A percentile compares a stretch with the other conserved stretches of the same genome.
phyloP scores from a whole-genome alignment of 53 echinoderm and acorn worm genomes.

The Antedon mediterranea region DNA sequence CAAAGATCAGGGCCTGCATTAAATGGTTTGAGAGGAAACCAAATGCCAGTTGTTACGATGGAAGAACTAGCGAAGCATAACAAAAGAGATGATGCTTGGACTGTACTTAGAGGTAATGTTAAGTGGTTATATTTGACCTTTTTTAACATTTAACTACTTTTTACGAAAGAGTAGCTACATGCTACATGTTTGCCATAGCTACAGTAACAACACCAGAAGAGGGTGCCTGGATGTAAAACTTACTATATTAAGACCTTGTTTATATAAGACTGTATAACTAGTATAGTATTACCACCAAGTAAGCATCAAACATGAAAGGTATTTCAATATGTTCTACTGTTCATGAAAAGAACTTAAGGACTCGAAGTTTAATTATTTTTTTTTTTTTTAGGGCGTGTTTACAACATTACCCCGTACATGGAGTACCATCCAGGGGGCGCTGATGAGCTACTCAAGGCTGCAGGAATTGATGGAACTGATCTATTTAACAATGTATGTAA shows the following conservation, averaged over 20 bases:
- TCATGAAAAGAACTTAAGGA: too few species aligned
- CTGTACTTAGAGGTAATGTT: slow-evolving; percentile 39
- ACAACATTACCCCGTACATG: slow-evolving; percentile 96
- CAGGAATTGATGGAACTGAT: slow-evolving; percentile 52
- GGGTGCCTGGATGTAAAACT: too few species aligned
- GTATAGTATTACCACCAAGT: too few species aligned
- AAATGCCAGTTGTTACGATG: slow-evolving; percentile 25
- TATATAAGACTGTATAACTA: too few species aligned
- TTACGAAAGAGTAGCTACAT: too few species aligned
- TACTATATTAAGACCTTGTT: too few species aligned
- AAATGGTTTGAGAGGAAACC: slow-evolving; percentile 51
- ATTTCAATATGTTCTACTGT: too few species aligned
- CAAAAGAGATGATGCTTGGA: slow-evolving; percentile 78
- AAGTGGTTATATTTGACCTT: background rate
- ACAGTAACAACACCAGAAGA: too few species aligned
- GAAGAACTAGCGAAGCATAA: slow-evolving; percentile 77
- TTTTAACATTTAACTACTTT: background rate
- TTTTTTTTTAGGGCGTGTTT: slow-evolving; percentile 59
- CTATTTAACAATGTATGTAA: slow-evolving; percentile 53
- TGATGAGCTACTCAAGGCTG: slow-evolving; percentile 41
- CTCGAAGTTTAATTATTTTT: too few species aligned
- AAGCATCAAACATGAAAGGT: too few species aligned
- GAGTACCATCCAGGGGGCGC: slow-evolving; percentile 81
- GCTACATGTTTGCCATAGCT: too few species aligned
- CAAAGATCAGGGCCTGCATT: slow-evolving; percentile 51